These are phyloP conservation scores for Dynastes grantii DNA, from an alignment of 2,888 invertebrate genomes.

Conservation along the genomic window DNA sequence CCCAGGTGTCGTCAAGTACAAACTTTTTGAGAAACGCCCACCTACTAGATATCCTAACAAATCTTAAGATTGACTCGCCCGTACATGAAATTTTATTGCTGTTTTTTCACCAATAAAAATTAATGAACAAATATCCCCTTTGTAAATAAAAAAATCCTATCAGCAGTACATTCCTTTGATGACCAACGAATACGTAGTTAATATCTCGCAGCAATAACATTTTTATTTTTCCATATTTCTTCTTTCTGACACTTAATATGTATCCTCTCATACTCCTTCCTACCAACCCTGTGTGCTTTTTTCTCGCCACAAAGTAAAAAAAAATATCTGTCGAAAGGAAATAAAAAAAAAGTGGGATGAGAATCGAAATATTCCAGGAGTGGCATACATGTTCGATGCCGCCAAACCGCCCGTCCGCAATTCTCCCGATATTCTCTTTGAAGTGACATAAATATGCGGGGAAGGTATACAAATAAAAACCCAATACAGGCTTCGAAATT, in stretches of 20 bases:
- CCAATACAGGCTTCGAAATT: constrained; percentile 7
- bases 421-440: background rate
- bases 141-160: too few relatives aligned
- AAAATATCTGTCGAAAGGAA: too few relatives aligned
- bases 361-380: background rate
- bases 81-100: too few relatives aligned
- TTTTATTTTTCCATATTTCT: constrained; percentile 1
- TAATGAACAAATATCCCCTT: too few relatives aligned
- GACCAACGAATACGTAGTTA: too few relatives aligned
- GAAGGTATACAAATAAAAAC: constrained; percentile 10
- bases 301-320: too few relatives aligned
- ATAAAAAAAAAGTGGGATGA: background rate
- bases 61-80: too few relatives aligned
- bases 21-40: too few relatives aligned
- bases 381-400: background rate
- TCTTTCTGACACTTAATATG: background rate
- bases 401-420: background rate
- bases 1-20: too few relatives aligned
- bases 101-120: too few relatives aligned
- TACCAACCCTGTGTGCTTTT: background rate
- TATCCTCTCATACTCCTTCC: background rate
- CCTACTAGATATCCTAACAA: too few relatives aligned
- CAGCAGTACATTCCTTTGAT: too few relatives aligned
- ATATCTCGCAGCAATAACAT: constrained; percentile 1
- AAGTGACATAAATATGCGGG: constrained; percentile 20